Percentiles rank a stretch among this genome's conserved stretches.
Conservation (phyloP, 2,888 invertebrate genomes). For the Dendrolimus houi region DNA sequence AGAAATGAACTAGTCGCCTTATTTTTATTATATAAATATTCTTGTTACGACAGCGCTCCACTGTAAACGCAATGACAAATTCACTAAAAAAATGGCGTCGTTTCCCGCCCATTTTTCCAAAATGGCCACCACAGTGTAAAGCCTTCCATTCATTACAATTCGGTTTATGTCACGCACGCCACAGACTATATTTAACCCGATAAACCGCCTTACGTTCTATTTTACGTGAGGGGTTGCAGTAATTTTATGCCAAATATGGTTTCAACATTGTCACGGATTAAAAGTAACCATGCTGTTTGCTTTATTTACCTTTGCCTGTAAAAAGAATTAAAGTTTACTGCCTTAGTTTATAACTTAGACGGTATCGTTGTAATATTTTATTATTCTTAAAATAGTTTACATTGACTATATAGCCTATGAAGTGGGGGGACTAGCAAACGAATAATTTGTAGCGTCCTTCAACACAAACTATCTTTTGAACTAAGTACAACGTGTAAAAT, state of each 20-base stretch:
- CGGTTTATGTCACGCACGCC: conserved; percentile 30
- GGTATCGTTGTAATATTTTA: no score
- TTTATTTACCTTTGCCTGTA: background rate
- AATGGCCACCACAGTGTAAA: conserved; percentile 37
- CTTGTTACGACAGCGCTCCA: background rate
- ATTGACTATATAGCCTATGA: no score
- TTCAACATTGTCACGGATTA: background rate
- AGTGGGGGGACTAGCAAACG: no score
- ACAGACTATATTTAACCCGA: conserved; percentile 6
- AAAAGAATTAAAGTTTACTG: no score
- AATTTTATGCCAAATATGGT: background rate
- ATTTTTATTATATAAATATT: background rate
- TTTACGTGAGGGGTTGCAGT: background rate
- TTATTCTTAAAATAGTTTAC: no score
- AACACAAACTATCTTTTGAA: no score
- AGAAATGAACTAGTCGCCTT: no score
- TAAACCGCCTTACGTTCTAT: background rate
- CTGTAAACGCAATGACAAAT: background rate
- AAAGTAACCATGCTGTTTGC: background rate
- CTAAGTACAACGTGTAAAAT: no score
- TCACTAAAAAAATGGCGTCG: conserved; percentile 17
- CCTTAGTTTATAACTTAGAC: no score
- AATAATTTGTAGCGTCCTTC: no score
- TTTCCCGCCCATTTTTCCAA: conserved; percentile 34
- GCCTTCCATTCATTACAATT: conserved; percentile 41